Conservation (phyloP, 2,797 vertebrate genomes). For the Mormyrus hasselquistii region DNA sequence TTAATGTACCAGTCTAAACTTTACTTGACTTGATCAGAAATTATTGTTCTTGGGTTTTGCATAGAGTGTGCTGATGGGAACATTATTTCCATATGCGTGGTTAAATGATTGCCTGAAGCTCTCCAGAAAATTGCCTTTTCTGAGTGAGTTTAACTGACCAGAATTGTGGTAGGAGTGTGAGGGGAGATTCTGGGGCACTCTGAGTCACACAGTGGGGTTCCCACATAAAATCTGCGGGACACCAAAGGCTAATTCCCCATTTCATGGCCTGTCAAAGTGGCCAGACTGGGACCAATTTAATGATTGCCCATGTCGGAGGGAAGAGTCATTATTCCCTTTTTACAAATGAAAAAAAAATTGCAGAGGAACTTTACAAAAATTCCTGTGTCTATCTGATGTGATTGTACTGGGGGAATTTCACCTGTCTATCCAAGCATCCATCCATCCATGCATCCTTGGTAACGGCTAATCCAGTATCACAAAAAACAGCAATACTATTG, state of each 20-base stretch:
- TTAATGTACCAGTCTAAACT: constrained; percentile 16
- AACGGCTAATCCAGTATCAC: neutral
- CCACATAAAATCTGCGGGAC: neutral
- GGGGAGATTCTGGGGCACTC: neutral
- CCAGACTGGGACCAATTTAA: neutral
- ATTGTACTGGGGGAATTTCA: neutral
- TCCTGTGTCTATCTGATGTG: neutral
- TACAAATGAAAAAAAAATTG: neutral
- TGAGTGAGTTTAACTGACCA: constrained; percentile 12
- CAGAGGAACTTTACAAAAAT: neutral
- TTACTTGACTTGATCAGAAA: constrained; percentile 25
- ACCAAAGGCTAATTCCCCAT: neutral
- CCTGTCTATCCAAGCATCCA: neutral
- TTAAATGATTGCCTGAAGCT: constrained; percentile 21
- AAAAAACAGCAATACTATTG: neutral
- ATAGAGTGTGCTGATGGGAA: constrained; percentile 13
- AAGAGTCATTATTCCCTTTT: neutral
- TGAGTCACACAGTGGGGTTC: neutral
- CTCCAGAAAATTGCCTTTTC: constrained; percentile 18
- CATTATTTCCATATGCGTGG: constrained; percentile 25
- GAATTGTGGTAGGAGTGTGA: constrained; percentile 11
- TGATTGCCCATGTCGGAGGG: neutral
- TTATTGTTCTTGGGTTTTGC: constrained; percentile 14
- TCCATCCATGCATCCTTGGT: neutral
- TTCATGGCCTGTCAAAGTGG: neutral